Evolutionary conservation across 2,113 vertebrate species (phyloP), one percentile per base, ranked within the genome.

Genomic region (Takifugu bimaculatus): DNA sequence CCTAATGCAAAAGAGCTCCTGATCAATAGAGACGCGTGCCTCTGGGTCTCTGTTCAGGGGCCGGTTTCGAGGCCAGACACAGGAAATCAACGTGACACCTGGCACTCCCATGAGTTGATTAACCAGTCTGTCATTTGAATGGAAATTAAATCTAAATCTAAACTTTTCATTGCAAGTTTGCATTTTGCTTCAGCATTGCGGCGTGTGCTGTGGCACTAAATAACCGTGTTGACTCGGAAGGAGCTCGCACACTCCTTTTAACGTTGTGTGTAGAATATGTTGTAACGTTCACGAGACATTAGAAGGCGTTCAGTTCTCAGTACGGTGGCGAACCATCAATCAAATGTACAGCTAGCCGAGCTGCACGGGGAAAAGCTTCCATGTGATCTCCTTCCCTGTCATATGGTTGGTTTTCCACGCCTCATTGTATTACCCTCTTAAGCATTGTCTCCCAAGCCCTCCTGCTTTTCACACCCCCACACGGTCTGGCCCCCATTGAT

Each of bases 1-100:
- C 76, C 79, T 70, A 85, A 90, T 88, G 78, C 77, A 80, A 83
- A 85, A 45, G 44, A 62, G 68, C 28, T 48, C 56, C 5, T 57
- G 70, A 85, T 90, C 85, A 85, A 84, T 88, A 74, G 44, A 55
- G 51, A 20, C 68, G 69, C 13, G 54, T 65, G 45, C 12, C 11
- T 47, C 9, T 48, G 10, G 43, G 50, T 67, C 29, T 63, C 14
- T 54, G 44, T 47, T 35, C 54, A 50, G 53, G 61, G 39, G 57
- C 39, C 58, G 11, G 13, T 57, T 44, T 60, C 12, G 54, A 65
- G 39, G 43, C 29, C 10, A 2, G 2, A 45, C 13, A 45, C 14
- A 15, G 4, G 44, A 39, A 39, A 39, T 39, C 35, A 39, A 39
- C 7, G 35, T 11, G 35, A 39, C 35, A 11, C 35, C 35, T 39